These are phyloP conservation scores for Dryoscopus gambensis DNA, from an alignment of 2,113 vertebrate genomes.

Conservation along the genomic window DNA sequence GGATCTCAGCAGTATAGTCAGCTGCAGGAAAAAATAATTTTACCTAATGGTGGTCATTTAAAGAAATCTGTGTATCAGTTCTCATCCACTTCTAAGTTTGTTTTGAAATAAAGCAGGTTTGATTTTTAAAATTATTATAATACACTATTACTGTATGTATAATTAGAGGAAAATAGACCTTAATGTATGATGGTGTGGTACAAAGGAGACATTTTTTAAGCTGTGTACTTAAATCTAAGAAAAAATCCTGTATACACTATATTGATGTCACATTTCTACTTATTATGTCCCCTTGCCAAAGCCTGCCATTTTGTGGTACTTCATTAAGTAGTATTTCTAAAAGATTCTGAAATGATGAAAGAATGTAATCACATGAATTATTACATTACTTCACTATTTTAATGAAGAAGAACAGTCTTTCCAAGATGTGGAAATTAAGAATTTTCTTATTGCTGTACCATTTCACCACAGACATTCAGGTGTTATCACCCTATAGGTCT, in stretches of 20 bases:
- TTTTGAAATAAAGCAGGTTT: background rate
- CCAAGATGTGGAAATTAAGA: background rate
- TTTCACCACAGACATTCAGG: background rate
- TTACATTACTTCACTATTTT: background rate
- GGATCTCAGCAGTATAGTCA: background rate
- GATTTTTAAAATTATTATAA: background rate
- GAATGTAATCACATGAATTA: background rate
- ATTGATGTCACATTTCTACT: background rate
- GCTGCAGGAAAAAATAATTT: background rate
- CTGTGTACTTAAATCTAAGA: background rate
- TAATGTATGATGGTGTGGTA: background rate
- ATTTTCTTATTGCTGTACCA: background rate
- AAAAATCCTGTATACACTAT: background rate
- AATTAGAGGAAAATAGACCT: background rate
- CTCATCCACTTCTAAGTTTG: background rate
- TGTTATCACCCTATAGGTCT: background rate
- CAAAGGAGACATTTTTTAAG: background rate
- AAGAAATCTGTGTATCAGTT: background rate
- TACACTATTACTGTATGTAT: background rate
- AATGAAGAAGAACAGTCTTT: background rate
- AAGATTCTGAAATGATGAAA: background rate
- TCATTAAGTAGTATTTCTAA: background rate
- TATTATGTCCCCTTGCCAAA: background rate
- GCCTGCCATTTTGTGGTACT: accelerated
- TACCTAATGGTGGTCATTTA: background rate